A percentile compares a stretch with the other conserved stretches of the same genome.
These are phyloP conservation scores for Heliconius hewitsoni DNA, from an alignment of 1,140 invertebrate genomes.

Conservation along the genomic window DNA sequence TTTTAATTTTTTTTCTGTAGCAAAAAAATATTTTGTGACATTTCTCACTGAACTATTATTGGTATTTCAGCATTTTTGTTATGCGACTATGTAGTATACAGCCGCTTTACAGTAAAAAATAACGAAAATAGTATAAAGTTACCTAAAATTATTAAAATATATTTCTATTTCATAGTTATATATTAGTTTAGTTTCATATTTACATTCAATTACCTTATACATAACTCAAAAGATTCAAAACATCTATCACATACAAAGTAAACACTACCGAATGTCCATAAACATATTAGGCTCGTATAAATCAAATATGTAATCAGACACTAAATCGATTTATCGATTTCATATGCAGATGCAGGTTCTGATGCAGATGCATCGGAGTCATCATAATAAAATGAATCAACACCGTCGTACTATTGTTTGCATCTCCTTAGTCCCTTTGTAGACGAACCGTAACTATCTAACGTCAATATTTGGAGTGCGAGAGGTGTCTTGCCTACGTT, in stretches of 20 bases:
- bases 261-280: background rate
- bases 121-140: too few species aligned
- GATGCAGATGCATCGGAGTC: slow-evolving; percentile 24
- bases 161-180: too few species aligned
- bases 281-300: background rate
- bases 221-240: background rate
- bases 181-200: too few species aligned
- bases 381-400: slow-evolving; percentile 26
- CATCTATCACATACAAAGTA: background rate
- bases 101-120: too few species aligned
- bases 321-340: slow-evolving; percentile 20
- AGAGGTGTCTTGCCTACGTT: background rate
- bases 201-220: too few species aligned
- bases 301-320: slow-evolving; percentile 10
- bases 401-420: background rate
- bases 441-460: background rate
- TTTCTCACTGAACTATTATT: too few species aligned
- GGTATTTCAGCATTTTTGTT: too few species aligned
- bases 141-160: too few species aligned
- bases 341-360: background rate
- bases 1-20: too few species aligned
- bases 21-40: too few species aligned
- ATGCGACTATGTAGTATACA: too few species aligned
- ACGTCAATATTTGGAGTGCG: background rate
- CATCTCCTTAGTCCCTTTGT: background rate